A percentile compares a stretch with the other conserved stretches of the same genome.
phyloP scores from a whole-genome alignment of 2,797 vertebrate genomes.

The Catharus ustulatus region DNA sequence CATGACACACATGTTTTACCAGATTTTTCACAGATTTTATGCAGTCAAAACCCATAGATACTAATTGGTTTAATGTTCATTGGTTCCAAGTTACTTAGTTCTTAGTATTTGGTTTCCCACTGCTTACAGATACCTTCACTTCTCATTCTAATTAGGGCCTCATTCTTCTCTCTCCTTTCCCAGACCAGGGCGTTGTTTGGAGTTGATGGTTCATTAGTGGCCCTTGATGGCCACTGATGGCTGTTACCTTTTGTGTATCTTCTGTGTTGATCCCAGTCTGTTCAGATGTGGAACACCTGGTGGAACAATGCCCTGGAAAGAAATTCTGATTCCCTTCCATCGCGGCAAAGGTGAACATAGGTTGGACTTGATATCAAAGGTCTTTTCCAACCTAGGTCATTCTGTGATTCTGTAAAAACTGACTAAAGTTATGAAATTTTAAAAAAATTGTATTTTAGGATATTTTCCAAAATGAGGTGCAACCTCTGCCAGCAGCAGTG shows the following conservation, averaged over 20 bases:
- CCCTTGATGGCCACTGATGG: background rate
- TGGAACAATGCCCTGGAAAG: background rate
- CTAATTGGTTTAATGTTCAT: background rate
- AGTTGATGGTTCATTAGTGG: background rate
- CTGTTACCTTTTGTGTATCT: background rate
- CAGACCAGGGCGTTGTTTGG: background rate
- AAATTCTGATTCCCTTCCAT: background rate
- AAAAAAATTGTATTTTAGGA: background rate
- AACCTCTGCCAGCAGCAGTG: background rate
- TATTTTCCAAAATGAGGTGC: background rate
- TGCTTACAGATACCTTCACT: background rate
- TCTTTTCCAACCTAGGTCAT: background rate
- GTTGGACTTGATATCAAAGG: background rate
- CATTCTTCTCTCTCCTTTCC: background rate
- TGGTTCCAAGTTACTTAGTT: background rate
- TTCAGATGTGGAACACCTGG: background rate
- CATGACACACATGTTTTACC: background rate
- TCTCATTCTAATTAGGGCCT: background rate
- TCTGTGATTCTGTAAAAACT: background rate
- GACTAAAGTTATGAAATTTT: background rate
- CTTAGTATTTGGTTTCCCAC: background rate
- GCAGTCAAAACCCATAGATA: background rate
- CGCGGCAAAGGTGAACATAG: rapidly evolving
- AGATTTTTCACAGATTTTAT: background rate
- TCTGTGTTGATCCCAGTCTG: background rate